These are phyloP conservation scores for Chascanopsetta lugubris DNA, from an alignment of 2,113 vertebrate genomes.

Conservation along the genomic window DNA sequence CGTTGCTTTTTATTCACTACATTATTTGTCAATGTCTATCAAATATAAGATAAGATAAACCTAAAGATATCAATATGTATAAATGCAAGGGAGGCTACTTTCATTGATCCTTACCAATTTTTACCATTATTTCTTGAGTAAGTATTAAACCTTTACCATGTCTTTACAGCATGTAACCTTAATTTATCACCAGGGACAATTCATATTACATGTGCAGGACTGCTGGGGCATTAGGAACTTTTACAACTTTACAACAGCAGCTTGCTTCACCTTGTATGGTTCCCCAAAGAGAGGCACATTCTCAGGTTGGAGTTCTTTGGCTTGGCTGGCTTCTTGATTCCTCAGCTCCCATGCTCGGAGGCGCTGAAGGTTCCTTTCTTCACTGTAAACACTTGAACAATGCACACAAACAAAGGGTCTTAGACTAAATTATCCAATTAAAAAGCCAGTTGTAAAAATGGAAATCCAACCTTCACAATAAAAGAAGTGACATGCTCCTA, in stretches of 20 bases:
- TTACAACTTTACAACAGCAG: neutral
- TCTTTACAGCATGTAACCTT: too few species aligned
- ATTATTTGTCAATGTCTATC: too few species aligned
- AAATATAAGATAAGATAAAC: too few species aligned
- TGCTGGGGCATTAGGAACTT: neutral
- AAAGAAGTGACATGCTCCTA: neutral
- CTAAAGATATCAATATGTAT: too few species aligned
- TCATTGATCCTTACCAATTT: too few species aligned
- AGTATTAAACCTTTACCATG: too few species aligned
- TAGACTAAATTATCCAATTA: neutral
- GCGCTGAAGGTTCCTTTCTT: slow-evolving; percentile 91
- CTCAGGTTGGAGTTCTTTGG: slow-evolving; percentile 80
- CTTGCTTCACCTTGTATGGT: slow-evolving; percentile 90
- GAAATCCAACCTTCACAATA: neutral
- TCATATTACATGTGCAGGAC: too few species aligned
- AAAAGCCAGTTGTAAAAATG: neutral
- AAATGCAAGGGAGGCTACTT: too few species aligned
- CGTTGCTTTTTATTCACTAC: neutral
- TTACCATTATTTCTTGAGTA: too few species aligned
- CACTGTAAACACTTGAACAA: slow-evolving; percentile 82
- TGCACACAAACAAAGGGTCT: too few species aligned
- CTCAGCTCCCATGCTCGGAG: slow-evolving; percentile 89
- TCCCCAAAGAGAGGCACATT: slow-evolving; percentile 89
- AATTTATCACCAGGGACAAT: too few species aligned
- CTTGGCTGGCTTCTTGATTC: slow-evolving; percentile 87